Conservation (phyloP, 2,888 invertebrate species). For the Anoplius nigerrimus region DNA sequence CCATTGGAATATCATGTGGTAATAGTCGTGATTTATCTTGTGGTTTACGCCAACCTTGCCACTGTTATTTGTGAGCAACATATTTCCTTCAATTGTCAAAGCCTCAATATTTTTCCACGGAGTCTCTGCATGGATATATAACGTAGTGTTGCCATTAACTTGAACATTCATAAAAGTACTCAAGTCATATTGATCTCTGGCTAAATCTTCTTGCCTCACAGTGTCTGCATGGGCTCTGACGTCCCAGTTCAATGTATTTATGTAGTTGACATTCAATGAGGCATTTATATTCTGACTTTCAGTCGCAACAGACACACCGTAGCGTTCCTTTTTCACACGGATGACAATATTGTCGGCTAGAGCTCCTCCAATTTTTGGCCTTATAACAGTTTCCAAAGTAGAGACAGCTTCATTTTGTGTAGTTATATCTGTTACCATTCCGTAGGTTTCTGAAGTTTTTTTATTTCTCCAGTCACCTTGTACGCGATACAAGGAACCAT, state of each 20-base stretch:
- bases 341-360: constrained; percentile 37
- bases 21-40: constrained; percentile 73
- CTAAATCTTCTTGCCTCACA: neutral
- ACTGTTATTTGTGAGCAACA: constrained; percentile 64
- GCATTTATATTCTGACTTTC: constrained; percentile 44
- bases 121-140: constrained; percentile 70
- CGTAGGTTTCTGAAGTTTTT: constrained; percentile 27
- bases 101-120: constrained; percentile 74
- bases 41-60: constrained; percentile 68
- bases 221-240: constrained; percentile 33
- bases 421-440: constrained; percentile 40
- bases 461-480: constrained; percentile 59
- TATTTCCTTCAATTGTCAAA: constrained; percentile 69
- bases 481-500: constrained; percentile 43
- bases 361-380: constrained; percentile 25
- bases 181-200: constrained; percentile 45
- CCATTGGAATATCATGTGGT: constrained; percentile 76
- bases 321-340: constrained; percentile 48
- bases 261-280: constrained; percentile 46
- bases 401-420: constrained; percentile 28
- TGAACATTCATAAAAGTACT: constrained; percentile 62
- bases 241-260: constrained; percentile 67
- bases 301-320: constrained; percentile 43
- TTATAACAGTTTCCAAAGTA: constrained; percentile 37
- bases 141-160: constrained; percentile 64